Evolutionary conservation across 2,113 vertebrate species (phyloP).

Genomic region (Eptesicus fuscus): DNA sequence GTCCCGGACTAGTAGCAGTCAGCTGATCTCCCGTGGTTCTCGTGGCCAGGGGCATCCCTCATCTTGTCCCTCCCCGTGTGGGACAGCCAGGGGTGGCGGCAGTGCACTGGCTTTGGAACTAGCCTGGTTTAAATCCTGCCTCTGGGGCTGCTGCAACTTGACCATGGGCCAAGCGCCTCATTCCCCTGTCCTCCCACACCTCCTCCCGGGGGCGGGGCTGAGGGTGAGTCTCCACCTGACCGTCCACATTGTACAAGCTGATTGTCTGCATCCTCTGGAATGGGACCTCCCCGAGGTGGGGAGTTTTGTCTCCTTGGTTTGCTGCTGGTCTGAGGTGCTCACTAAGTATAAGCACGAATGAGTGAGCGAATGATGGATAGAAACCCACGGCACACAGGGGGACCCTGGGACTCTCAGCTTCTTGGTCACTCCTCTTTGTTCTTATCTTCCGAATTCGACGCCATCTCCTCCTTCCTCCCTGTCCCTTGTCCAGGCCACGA

Average conservation of each 20-base stretch:
- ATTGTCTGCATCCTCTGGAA: neutral
- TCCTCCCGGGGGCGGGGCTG: too few species aligned
- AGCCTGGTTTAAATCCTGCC: neutral
- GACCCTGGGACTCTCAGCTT: neutral
- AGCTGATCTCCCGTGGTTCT: neutral
- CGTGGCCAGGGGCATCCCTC: too few species aligned
- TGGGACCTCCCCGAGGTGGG: neutral
- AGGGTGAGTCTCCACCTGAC: neutral
- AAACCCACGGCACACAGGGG: neutral
- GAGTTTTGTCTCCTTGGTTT: neutral
- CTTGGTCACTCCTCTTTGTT: neutral
- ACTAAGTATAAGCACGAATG: neutral
- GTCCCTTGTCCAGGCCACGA: neutral
- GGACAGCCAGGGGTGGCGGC: neutral
- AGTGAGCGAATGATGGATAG: too few species aligned
- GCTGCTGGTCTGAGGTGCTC: neutral
- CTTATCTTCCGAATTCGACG: neutral
- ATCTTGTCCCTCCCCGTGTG: neutral
- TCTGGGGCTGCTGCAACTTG: neutral
- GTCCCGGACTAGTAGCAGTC: neutral
- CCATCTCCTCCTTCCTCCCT: neutral
- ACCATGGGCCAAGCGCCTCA: fast-evolving
- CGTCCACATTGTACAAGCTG: fast-evolving
- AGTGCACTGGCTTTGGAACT: neutral
- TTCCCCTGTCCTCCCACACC: fast-evolving